Base-by-base conservation (phyloP, 2,888 invertebrate species). In the Lithophane leautieri region DNA sequence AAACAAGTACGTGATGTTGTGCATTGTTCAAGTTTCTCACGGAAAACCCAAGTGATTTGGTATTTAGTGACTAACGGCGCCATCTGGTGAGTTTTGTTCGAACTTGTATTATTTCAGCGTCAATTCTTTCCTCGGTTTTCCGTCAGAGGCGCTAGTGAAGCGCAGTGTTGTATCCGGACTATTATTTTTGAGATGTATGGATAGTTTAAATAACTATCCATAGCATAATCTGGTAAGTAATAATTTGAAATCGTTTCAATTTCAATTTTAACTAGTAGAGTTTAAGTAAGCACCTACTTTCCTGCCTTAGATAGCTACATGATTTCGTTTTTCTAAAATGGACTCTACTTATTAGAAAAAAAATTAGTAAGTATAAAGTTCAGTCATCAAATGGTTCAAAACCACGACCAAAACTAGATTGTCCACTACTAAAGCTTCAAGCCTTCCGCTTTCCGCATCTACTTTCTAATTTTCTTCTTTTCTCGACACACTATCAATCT, bases 131-230 rank as follows among this genome's bases (percentile, higher is more conserved):
- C 19, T 52, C 12, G 19, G 11, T 68, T 61, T 47, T n/a, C 73
- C 80, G 73, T 14, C 40, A 76, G 87, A 72, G 86, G 87, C 82
- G 79, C 75, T 86, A 73, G 65, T 44, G 54, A 22, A 63, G 14
- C 47, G 65, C 3, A 58, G 28, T 22, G 11, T 47, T 60, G 16
- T 22, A 68, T 52, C 16, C n/a, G 11, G 34, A 54, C 3, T 66
- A 12, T 14, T n/a, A 58, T 56, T 40, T n/a, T 16, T 47, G 16
- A 76, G 16, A 65, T 47, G 50, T 40, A 11, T 25, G 11, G 44
- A 52, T n/a, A n/a, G 8, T 19, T 54, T 28, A 28, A 28, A 28
- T 3, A 28, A 28, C 28, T 28, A 28, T 28, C 3, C 28, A 34
- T 14, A 34, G 16, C 50, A 66, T 34, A 34, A 66, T n/a, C 9